Base-by-base conservation (phyloP, 2,113 vertebrate species). In the Astatotilapia flaviijosephi region DNA sequence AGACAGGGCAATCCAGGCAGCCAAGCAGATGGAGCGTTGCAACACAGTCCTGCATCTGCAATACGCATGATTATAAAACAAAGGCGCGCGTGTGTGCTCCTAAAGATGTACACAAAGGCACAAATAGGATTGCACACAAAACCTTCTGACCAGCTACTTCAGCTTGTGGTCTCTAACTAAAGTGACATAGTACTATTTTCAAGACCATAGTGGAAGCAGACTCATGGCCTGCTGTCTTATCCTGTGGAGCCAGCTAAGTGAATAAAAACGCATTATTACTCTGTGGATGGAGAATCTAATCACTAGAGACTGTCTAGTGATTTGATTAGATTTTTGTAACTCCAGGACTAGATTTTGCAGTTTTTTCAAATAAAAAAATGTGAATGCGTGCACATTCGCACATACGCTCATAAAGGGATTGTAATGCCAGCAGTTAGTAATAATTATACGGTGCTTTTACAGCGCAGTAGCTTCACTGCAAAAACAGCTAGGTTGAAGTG, bases 1-100 rank as follows among this genome's bases (percentile, higher is more conserved):
- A 83, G 85, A 86, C 89, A 82, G 89, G 90, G 73, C 73, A 82
- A 81, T 86, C 68, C 83, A 88, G 84, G 84, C 89, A 88, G 70
- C 40, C 79, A 33, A 88, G 89, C 94, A 94, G 91, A 94, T 87
- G 93, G 91, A 88, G 87, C 82, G 0, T 91, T 79, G 80, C 86
- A 80, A 79, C 85, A 58, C 62, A 75, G 83, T 12, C 65, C 49
- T 85, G 83, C 75, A 7, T 83, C 55, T 82, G 68, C 79, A 86
- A 53, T 49, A 82, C 87, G 83, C 80, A 79, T 13, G 31, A 56
- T 56, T 9, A 47, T 23, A 21, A 17, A 73, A 53, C 70, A 81
- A 84, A 73, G 19, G 47, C 14, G 1, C 8, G 31, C 9, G 7
- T 31, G 33, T 35, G 42, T 4, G 5, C 15, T n/a, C 45, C 17